Conservation (phyloP, 2,113 vertebrate genomes). For the Argyrosomus japonicus region DNA sequence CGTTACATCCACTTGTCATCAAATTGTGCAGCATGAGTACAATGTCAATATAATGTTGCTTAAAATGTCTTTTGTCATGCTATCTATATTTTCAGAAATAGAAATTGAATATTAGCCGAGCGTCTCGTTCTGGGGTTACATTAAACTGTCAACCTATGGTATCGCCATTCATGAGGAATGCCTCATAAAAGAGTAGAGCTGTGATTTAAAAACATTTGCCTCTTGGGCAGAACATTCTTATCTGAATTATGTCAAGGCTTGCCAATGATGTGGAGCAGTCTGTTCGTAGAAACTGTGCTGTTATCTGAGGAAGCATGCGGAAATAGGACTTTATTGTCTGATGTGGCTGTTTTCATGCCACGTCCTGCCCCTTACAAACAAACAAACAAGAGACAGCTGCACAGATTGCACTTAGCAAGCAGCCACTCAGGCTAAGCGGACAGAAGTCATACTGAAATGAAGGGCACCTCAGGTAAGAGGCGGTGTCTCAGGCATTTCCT, state of each 20-base stretch:
- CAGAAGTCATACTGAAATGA: slow-evolving; percentile 57
- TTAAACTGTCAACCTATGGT: slow-evolving; percentile 59
- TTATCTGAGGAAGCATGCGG: slow-evolving; percentile 60
- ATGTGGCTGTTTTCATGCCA: slow-evolving; percentile 46
- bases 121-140: slow-evolving; percentile 26
- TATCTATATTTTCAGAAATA: slow-evolving; percentile 47
- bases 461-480: slow-evolving; percentile 71
- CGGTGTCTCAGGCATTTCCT: slow-evolving; percentile 53
- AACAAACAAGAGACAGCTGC: slow-evolving; percentile 68
- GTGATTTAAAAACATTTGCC: slow-evolving; percentile 71
- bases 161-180: slow-evolving; percentile 41
- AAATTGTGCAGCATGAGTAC: neutral
- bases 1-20: slow-evolving; percentile 41
- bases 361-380: slow-evolving; percentile 60
- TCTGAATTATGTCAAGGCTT: slow-evolving; percentile 68
- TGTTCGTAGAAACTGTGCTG: slow-evolving; percentile 34
- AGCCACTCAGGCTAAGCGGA: slow-evolving; percentile 62
- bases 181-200: slow-evolving; percentile 30
- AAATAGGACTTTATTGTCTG: slow-evolving; percentile 69
- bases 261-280: slow-evolving; percentile 48
- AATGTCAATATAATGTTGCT: slow-evolving; percentile 21
- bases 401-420: slow-evolving; percentile 71
- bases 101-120: slow-evolving; percentile 38
- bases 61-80: slow-evolving; percentile 47
- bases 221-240: slow-evolving; percentile 56